A percentile compares a stretch with the other conserved stretches of the same genome.
These are phyloP conservation scores for Brachyhypopomus occidentalis DNA, from an alignment of 2,113 vertebrate species.

Conservation along the genomic window DNA sequence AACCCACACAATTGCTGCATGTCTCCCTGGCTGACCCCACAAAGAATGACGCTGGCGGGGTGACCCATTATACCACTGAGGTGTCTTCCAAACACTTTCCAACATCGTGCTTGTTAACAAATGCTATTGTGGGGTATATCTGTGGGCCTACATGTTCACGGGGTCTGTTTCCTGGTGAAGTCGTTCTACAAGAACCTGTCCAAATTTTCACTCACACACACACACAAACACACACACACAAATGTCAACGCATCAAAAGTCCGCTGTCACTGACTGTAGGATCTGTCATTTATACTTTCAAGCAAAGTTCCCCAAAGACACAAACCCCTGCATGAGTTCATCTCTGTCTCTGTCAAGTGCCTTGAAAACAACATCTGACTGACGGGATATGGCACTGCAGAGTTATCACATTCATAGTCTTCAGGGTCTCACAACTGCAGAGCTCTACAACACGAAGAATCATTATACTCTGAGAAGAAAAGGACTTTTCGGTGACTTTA, in stretches of 20 bases:
- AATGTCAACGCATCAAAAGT: neutral
- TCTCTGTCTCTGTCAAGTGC: neutral
- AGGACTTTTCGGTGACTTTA: neutral
- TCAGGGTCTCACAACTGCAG: neutral
- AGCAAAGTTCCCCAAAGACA: neutral
- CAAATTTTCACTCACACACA: neutral
- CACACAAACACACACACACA: neutral
- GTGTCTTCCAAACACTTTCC: neutral
- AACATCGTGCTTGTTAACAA: neutral
- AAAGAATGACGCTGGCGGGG: neutral
- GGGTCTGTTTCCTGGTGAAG: neutral
- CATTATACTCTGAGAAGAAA: neutral
- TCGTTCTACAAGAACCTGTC: neutral
- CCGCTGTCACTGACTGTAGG: neutral
- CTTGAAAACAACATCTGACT: constrained; percentile 1
- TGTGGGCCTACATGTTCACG: neutral
- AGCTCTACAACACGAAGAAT: neutral
- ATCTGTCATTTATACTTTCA: too few species aligned
- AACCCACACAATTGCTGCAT: neutral
- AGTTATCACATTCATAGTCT: neutral
- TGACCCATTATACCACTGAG: neutral
- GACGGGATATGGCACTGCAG: neutral
- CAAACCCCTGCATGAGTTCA: neutral
- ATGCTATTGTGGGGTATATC: neutral
- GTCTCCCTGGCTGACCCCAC: neutral